Base-by-base conservation (phyloP, 1,140 invertebrate genomes). In the Archivesica marissinica region DNA sequence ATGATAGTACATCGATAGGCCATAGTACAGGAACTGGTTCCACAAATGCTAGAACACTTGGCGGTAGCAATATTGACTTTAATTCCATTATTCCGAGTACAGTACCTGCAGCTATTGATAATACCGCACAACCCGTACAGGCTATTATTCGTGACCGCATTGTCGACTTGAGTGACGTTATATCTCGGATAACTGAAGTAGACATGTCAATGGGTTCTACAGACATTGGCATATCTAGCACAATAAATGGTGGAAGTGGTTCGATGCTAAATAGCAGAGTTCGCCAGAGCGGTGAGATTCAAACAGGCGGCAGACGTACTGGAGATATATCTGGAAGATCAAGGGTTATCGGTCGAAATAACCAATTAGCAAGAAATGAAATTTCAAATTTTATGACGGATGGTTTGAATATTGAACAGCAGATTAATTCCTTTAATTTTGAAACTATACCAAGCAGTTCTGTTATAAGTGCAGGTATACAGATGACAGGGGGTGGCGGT, bases 41-140 rank as follows among this genome's bases (percentile, higher is more conserved):
- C n/a, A n/a, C n/a, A n/a, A n/a, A n/a, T n/a, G n/a, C n/a, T n/a
- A n/a, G n/a, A n/a, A n/a, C 30, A 17, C 15, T 64, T 3, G 59
- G 59, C 15, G 59, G 59, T 35, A 64, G 38, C n/a, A 20, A 35
- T 4, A 64, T 64, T 64, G 59, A 64, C 23, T 64, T 64, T 35
- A 64, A 33, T 64, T 64, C 59, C 1, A 64, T 4, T 35, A 15
- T 1, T 35, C 13, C 13, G 4, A 64, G 30, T 17, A 64, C 1
- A 1, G n/a, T 11, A 64, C 59, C 20, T 13, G 1, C 59, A 33
- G 28, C 50, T 52, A 7, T 20, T 52, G 50, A 52, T 52, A 52
- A 20, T 52, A n/a, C 50, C 4, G 50, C 17, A 15, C 17, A 2
- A 3, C 50, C 50, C 4, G 17, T 23, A 52, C 30, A 15, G 17